phyloP scores from a whole-genome alignment of 1,140 invertebrate species.

The Chelonus insularis region DNA sequence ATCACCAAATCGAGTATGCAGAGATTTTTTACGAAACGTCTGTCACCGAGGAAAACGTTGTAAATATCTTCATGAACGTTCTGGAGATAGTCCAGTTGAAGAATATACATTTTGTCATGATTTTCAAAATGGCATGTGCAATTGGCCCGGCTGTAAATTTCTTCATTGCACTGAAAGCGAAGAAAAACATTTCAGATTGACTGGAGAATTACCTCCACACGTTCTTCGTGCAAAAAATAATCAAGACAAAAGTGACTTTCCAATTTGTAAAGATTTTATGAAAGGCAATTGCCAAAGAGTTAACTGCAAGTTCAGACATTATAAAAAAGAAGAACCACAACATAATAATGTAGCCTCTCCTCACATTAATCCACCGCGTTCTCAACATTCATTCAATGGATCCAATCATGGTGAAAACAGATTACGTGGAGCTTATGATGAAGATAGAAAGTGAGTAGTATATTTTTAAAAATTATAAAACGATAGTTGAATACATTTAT shows the following conservation, averaged over 20 bases:
- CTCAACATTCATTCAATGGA: constrained; percentile 56
- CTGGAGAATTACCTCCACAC: constrained; percentile 69
- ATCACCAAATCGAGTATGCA: constrained; percentile 56
- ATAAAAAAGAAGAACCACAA: constrained; percentile 50
- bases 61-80: constrained; percentile 70
- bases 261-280: constrained; percentile 77
- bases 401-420: constrained; percentile 45
- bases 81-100: constrained; percentile 52
- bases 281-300: constrained; percentile 72
- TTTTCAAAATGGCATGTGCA: constrained; percentile 76
- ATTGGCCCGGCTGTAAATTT: constrained; percentile 70
- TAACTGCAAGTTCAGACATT: constrained; percentile 52
- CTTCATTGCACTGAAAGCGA: constrained; percentile 78
- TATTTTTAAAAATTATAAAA: too few species aligned
- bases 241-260: constrained; percentile 57
- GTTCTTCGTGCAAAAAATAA: constrained; percentile 59
- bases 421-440: constrained; percentile 40
- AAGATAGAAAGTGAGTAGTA: constrained; percentile 53
- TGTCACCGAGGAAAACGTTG: constrained; percentile 79
- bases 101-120: constrained; percentile 79
- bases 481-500: too few species aligned
- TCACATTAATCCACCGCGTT: constrained; percentile 62
- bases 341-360: constrained; percentile 43
- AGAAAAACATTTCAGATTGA: constrained; percentile 73
- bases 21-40: constrained; percentile 67